Percentiles rank a stretch among this genome's conserved stretches.
phyloP scores from a whole-genome alignment of 2,888 invertebrate genomes.

The Sphinx pinastri region DNA sequence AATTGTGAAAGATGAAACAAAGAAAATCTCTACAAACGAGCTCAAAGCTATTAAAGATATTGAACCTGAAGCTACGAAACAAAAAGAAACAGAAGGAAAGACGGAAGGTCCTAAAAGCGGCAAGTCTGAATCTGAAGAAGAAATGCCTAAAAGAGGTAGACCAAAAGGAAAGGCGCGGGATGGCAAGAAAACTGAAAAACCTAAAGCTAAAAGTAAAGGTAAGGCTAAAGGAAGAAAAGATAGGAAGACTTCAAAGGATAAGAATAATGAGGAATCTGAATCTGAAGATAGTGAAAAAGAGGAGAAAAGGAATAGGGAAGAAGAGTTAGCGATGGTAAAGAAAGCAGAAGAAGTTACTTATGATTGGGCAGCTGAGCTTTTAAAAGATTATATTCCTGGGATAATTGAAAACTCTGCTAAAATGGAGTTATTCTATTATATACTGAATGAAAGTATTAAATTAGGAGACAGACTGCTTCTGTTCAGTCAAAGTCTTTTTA shows the following conservation, averaged over 20 bases:
- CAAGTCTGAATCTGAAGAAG: constrained; percentile 66
- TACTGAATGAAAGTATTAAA: constrained; percentile 94
- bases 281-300: constrained; percentile 84
- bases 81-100: constrained; percentile 52
- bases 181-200: constrained; percentile 63
- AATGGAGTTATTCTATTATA: constrained; percentile 96
- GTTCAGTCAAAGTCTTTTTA: constrained; percentile 98
- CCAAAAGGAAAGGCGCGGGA: constrained; percentile 62
- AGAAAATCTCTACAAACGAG: constrained; percentile 46
- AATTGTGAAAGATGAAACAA: constrained; percentile 73
- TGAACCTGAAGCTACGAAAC: constrained; percentile 44
- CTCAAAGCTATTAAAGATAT: constrained; percentile 44
- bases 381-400: constrained; percentile 95
- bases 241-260: constrained; percentile 74
- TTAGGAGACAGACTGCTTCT: constrained; percentile 95
- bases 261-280: constrained; percentile 82
- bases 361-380: constrained; percentile 93
- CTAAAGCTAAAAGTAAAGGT: constrained; percentile 65
- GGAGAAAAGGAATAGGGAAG: constrained; percentile 84
- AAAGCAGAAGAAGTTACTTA: constrained; percentile 93
- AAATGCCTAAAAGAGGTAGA: constrained; percentile 60
- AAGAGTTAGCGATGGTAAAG: constrained; percentile 82
- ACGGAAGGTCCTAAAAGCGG: constrained; percentile 54
- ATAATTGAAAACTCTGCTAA: constrained; percentile 96
- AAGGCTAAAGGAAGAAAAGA: constrained; percentile 77